Conservation (phyloP, 2,797 vertebrate genomes). For the Paratrypauchen microcephalus region DNA sequence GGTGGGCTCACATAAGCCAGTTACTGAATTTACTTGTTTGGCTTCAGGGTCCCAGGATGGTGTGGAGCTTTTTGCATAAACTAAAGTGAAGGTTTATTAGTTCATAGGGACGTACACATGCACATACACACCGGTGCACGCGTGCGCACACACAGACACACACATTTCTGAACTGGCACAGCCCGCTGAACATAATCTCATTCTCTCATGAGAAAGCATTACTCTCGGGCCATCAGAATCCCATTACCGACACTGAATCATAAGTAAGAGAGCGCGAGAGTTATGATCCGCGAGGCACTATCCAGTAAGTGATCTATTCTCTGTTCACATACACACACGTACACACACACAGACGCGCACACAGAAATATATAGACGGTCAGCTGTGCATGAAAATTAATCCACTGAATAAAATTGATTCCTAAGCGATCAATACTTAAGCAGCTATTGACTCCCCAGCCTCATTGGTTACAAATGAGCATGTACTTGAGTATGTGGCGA, state of each 20-base stretch:
- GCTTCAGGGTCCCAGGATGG: constrained; percentile 51
- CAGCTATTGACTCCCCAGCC: constrained; percentile 27
- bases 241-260: constrained; percentile 78
- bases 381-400: constrained; percentile 49
- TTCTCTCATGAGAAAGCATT: constrained; percentile 78
- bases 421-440: constrained; percentile 41
- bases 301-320: constrained; percentile 58
- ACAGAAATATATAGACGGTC: constrained; percentile 26
- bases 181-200: constrained; percentile 71
- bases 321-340: constrained; percentile 37
- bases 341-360: constrained; percentile 10
- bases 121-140: constrained; percentile 5
- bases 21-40: constrained; percentile 51
- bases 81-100: constrained; percentile 66
- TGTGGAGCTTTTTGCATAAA: constrained; percentile 55
- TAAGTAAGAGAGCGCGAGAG: constrained; percentile 61
- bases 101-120: constrained; percentile 46
- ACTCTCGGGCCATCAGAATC: constrained; percentile 78
- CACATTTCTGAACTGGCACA: constrained; percentile 32
- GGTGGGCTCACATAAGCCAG: constrained; percentile 49
- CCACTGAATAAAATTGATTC: constrained; percentile 52
- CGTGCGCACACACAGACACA: constrained; percentile 14
- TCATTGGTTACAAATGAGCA: constrained; percentile 37
- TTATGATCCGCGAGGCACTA: constrained; percentile 53
- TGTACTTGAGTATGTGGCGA: constrained; percentile 8